Conservation (phyloP, 2,797 vertebrate species). For the Semaprochilodus insignis region DNA sequence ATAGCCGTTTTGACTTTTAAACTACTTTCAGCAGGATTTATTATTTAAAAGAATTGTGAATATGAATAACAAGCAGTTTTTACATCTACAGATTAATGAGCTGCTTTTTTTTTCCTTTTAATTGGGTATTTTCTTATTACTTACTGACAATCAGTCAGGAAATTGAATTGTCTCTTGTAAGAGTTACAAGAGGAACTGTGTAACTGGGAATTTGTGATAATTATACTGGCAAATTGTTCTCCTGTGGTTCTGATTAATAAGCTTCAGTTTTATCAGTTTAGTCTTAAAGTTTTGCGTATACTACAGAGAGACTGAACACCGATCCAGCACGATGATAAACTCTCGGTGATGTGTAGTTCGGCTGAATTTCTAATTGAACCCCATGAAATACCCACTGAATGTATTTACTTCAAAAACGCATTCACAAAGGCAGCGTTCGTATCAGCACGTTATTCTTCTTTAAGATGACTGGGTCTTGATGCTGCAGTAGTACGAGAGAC, state of each 20-base stretch:
- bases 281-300: conserved; percentile 16
- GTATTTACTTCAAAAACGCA: background rate
- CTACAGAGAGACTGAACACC: background rate
- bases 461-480: background rate
- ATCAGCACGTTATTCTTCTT: background rate
- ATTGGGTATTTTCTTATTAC: background rate
- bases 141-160: conserved; percentile 9
- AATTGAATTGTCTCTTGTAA: background rate
- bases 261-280: background rate
- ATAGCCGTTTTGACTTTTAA: background rate
- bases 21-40: background rate
- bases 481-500: background rate
- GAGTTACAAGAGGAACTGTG: background rate
- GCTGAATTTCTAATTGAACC: background rate
- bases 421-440: background rate
- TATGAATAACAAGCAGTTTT: background rate
- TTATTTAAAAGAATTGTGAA: conserved; percentile 4
- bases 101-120: background rate
- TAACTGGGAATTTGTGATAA: background rate
- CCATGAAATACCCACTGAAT: background rate
- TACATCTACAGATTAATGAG: background rate
- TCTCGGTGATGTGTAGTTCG: background rate
- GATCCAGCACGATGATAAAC: background rate
- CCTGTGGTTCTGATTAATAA: conserved; percentile 17
- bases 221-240: conserved; percentile 1